These are phyloP conservation scores for Pollimyrus isidori DNA, from an alignment of 2,113 vertebrate genomes.

Conservation along the genomic window DNA sequence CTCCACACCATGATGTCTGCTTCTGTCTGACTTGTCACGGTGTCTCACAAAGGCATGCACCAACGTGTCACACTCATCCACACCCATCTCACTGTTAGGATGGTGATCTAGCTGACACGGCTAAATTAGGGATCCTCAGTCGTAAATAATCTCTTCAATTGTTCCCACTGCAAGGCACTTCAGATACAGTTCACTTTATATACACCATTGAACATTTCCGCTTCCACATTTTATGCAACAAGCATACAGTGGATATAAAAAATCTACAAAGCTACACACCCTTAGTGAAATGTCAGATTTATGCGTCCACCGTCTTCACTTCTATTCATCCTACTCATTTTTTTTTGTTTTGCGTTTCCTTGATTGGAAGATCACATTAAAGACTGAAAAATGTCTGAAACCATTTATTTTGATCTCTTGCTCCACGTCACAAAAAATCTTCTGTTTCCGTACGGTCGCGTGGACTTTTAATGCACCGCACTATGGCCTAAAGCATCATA, in stretches of 20 bases:
- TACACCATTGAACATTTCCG: background rate
- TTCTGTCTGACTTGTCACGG: background rate
- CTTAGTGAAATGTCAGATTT: background rate
- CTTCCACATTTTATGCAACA: background rate
- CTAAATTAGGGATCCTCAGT: background rate
- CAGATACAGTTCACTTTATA: background rate
- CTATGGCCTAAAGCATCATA: background rate
- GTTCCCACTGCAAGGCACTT: background rate
- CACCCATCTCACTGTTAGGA: background rate
- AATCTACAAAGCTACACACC: background rate
- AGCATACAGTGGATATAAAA: background rate
- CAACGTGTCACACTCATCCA: background rate
- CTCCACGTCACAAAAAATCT: background rate
- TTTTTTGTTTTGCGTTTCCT: background rate
- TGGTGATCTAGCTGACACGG: background rate
- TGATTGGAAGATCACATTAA: background rate
- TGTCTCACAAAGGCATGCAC: background rate
- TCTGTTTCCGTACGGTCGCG: background rate
- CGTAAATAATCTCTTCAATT: background rate
- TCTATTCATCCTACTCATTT: background rate
- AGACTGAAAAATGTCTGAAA: background rate
- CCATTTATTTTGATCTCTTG: background rate
- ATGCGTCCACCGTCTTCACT: background rate
- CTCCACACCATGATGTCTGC: background rate
- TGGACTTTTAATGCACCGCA: background rate